Conservation (phyloP, 2,797 vertebrate species). For the Enteromius trimaculatus region DNA sequence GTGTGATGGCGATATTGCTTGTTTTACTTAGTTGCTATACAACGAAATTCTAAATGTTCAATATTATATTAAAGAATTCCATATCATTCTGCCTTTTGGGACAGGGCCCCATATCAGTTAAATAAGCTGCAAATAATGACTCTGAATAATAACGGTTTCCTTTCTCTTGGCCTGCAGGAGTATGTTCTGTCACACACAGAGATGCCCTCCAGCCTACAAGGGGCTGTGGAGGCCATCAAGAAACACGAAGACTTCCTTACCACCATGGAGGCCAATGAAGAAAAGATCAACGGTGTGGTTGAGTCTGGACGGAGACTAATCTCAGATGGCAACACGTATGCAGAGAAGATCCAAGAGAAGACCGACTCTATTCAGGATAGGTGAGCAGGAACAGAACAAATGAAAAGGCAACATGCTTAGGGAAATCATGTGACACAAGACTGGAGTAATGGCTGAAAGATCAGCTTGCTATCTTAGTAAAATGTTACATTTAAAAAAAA, state of each 20-base stretch:
- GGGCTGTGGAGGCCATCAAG: slow-evolving; percentile 89
- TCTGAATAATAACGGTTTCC: background rate
- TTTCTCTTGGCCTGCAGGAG: slow-evolving; percentile 76
- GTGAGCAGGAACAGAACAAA: slow-evolving; percentile 66
- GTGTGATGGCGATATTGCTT: slow-evolving; percentile 35
- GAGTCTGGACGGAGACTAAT: slow-evolving; percentile 88
- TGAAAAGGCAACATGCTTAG: background rate
- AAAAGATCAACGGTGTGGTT: slow-evolving; percentile 87
- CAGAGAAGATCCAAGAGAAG: slow-evolving; percentile 91
- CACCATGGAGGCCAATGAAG: slow-evolving; percentile 91
- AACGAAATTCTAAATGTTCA: background rate
- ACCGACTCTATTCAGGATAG: slow-evolving; percentile 91
- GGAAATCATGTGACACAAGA: background rate
- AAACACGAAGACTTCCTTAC: slow-evolving; percentile 93
- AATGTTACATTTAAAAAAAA: background rate
- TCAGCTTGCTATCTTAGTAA: background rate
- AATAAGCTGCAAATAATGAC: background rate
- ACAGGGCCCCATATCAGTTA: background rate
- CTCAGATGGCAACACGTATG: slow-evolving; percentile 82
- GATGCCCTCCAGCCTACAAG: slow-evolving; percentile 89
- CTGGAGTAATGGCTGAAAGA: background rate
- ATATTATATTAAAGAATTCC: background rate
- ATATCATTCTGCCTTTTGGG: background rate
- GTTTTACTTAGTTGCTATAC: background rate
- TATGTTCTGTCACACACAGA: slow-evolving; percentile 92